Percentiles rank a stretch among this genome's conserved stretches.
Evolutionary conservation across 2,113 vertebrate genomes (phyloP).

Genomic region (Tretioscincus oriximinensis): DNA sequence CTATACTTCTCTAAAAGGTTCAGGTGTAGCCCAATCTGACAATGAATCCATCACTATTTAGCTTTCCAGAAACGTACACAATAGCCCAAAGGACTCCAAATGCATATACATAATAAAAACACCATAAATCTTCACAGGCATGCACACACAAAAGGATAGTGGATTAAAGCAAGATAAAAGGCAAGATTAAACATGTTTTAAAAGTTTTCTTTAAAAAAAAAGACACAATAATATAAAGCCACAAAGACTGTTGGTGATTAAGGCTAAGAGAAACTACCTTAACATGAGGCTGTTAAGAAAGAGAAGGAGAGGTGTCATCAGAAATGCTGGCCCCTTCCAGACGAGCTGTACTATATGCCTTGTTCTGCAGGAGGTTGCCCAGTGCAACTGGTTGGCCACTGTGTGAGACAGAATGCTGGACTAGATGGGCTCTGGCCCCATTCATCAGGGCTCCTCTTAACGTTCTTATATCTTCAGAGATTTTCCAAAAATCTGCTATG

Average conservation of each 20-base stretch:
- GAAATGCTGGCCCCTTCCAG: not conserved
- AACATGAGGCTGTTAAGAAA: not conserved
- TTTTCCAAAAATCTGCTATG: too few species aligned
- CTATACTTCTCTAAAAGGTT: not conserved
- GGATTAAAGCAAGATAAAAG: conserved; percentile 27
- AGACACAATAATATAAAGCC: conserved; percentile 4
- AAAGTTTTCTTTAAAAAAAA: conserved; percentile 6
- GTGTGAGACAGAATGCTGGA: too few species aligned
- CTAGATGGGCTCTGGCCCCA: too few species aligned
- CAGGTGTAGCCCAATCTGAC: conserved; percentile 2
- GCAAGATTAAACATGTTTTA: conserved; percentile 14
- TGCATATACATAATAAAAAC: conserved; percentile 17
- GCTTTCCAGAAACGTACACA: not conserved
- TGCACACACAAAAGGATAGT: conserved; percentile 21
- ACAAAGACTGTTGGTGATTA: not conserved
- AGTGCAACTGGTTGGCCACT: not conserved
- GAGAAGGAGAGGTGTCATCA: not conserved
- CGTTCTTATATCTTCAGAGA: too few species aligned
- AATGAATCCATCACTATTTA: conserved; percentile 10
- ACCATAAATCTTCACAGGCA: conserved; percentile 20
- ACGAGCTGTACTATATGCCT: not conserved
- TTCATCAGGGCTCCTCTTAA: too few species aligned
- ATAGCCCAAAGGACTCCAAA: conserved; percentile 17
- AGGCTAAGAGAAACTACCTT: not conserved
- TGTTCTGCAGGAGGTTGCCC: too few species aligned